Base-by-base conservation (phyloP, 2,113 vertebrate genomes). In the Nycticorax nycticorax region DNA sequence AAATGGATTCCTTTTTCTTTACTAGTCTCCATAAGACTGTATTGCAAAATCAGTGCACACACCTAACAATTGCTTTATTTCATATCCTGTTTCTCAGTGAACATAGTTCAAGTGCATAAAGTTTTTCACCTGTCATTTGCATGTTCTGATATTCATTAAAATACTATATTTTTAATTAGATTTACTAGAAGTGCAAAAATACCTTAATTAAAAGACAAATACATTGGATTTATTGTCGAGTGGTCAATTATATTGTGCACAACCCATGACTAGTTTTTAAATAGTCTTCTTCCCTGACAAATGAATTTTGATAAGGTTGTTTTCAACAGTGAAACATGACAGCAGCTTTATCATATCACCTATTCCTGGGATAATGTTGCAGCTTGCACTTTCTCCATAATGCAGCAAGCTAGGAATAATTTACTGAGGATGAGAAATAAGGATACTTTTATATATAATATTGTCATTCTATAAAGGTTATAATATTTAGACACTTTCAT, bases 231-330 rank as follows among this genome's bases (percentile, higher is more conserved):
- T 97, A 77, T 95, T 94, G 81, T 97, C 72, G 88, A 88, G 41
- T 92, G 50, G 72, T 92, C 95, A 97, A 97, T 98, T 97, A 97
- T 64, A 88, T 59, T 89, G 89, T 96, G 68, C 91, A 94, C 67
- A 92, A 64, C 37, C 92, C 92, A 85, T 97, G 93, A 97, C 88
- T 75, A 60, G 39, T 92, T 97, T 93, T 92, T 81, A 96, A 97
- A 97, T 94, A 92, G 55, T 60, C 66, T 86, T 92, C 81, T 92
- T 71, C 27, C 69, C 33, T 92, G 79, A 90, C 84, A 94, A 93
- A 93, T 93, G 84, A 92, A 73, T 96, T 97, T 94, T 90, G 82
- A 91, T 90, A 86, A 88, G 68, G 55, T 53, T 82, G 69, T 95
- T 92, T 97, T 95, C 91, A 97, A 92, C 91, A 73, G 22, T 85